Evolutionary conservation across 1,140 invertebrate species (phyloP), one percentile per base, ranked within the genome.

Genomic region (Drosophila albomicans): DNA sequence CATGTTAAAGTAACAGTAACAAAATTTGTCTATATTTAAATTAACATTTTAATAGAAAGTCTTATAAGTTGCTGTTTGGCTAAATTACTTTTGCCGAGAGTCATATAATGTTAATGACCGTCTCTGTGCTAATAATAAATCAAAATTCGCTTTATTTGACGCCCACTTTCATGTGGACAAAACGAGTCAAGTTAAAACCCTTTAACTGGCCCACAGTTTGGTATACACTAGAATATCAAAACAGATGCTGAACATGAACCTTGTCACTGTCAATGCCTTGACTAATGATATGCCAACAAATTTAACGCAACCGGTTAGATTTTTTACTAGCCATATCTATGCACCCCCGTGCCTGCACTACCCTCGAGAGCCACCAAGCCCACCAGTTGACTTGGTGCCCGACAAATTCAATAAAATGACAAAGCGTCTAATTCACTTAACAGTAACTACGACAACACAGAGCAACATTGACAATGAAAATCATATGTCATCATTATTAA

Each of bases 401-500:
- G 43, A 68, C 65, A 80, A 71, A 38, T 71, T 78, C 76, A 57
- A 59, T 74, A 80, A 80, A 85, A 88, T 91, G 82, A 82, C 84
- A 88, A 80, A 82, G 77, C 77, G 81, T 20, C 72, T 79, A 90
- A 91, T 91, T 91, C 90, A 90, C 90, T 91, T 91, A 92, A 81
- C 71, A 68, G 46, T 43, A 72, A 70, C 54, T 52, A 35, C 56
- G 38, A 56, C 68, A 69, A 51, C 49, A 57, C n/a, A 15, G 32
- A 15, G 78, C 82, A 82, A 91, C 78, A 90, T 90, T 88, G 81
- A 91, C 91, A 92, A 92, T 91, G 91, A 66, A 92, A 92, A 92
- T 92, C 91, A 92, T 92, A 92, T 92, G 91, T 92, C 91, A 92
- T 92, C 87, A 92, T 92, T 92, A 92, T 92, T 91, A 92, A 92